Evolutionary conservation across 2,888 invertebrate genomes (phyloP).

Genomic region (Tachina lurida): DNA sequence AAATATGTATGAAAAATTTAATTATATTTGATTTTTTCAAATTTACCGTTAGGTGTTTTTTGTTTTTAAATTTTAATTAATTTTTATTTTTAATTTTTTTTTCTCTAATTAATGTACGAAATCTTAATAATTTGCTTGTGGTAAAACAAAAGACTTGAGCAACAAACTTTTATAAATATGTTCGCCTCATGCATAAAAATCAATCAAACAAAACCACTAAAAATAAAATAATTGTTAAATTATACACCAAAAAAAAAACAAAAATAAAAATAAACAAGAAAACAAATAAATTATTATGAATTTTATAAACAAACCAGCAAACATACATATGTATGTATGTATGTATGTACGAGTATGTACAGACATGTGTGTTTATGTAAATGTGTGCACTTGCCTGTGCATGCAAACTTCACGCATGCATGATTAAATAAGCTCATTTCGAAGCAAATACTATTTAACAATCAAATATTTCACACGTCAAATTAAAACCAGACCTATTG

Average conservation of each 20-base stretch:
- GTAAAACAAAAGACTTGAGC: conserved; percentile 53
- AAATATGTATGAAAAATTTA: not conserved
- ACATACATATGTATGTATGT: not conserved
- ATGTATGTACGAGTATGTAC: not conserved
- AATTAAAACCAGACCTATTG: conserved; percentile 51
- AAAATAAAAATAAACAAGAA: too few species aligned
- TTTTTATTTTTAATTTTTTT: not conserved
- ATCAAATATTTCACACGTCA: conserved; percentile 65
- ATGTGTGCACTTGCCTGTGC: conserved; percentile 26
- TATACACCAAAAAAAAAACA: conserved; percentile 1
- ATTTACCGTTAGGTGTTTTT: not conserved
- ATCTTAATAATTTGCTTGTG: conserved; percentile 23
- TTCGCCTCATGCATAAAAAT: conserved; percentile 33
- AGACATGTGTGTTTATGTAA: too few species aligned
- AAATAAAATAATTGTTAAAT: conserved; percentile 41
- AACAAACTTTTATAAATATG: conserved; percentile 29
- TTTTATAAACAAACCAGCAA: conserved; percentile 8
- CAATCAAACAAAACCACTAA: conserved; percentile 55
- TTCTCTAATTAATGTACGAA: not conserved
- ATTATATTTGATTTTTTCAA: conserved; percentile 16
- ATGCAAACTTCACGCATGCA: conserved; percentile 72
- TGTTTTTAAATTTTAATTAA: not conserved
- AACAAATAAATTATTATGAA: conserved; percentile 32
- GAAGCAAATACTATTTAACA: conserved; percentile 32
- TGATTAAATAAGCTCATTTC: conserved; percentile 61